Conservation (phyloP, 2,888 invertebrate genomes). For the Scotopteryx bipunctaria region DNA sequence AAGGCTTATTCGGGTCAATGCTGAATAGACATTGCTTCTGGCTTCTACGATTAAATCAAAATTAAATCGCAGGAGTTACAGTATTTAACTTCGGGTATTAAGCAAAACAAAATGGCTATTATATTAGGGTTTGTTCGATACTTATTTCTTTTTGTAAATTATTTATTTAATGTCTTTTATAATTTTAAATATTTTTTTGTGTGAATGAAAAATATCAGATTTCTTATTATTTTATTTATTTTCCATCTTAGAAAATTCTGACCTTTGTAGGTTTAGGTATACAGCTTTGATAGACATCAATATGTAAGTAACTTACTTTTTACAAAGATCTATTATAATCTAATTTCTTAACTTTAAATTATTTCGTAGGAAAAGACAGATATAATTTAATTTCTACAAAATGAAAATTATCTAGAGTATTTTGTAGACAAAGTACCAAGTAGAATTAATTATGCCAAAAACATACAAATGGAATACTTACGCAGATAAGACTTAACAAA, state of each 20-base stretch:
- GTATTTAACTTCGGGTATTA: no score
- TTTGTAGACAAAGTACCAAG: no score
- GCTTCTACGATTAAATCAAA: no score
- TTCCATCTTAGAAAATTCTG: constrained; percentile 53
- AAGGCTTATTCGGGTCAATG: constrained; percentile 84
- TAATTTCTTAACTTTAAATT: constrained; percentile 4
- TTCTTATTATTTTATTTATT: constrained; percentile 51
- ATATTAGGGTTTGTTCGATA: no score
- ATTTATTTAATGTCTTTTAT: neutral
- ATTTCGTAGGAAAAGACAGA: constrained; percentile 7
- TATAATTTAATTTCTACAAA: neutral
- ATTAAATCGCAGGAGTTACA: no score
- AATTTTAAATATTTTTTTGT: neutral
- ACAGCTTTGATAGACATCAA: constrained; percentile 24
- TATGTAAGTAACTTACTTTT: constrained; percentile 37
- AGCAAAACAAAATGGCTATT: no score
- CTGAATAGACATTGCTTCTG: no score
- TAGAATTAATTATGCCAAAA: no score
- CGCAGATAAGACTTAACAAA: no score
- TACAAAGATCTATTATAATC: neutral
- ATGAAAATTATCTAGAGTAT: neutral
- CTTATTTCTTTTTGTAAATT: neutral
- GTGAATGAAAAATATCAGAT: constrained; percentile 31
- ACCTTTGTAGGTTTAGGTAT: constrained; percentile 35
- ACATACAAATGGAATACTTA: no score